Evolutionary conservation across 1,140 invertebrate genomes (phyloP).

Genomic region (Harlomillsia oculata): DNA sequence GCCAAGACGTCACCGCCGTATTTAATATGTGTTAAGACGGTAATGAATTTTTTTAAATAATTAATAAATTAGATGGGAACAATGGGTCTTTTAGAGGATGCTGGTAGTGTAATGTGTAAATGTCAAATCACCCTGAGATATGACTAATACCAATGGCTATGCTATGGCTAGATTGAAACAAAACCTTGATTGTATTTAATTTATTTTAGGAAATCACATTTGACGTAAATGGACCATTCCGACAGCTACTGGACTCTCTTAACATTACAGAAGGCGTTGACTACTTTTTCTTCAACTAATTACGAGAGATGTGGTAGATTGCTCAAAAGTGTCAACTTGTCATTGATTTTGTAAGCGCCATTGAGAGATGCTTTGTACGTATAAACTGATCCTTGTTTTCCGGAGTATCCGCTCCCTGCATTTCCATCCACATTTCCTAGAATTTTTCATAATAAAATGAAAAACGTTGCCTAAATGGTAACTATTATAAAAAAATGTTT

Average conservation of each 20-base stretch:
- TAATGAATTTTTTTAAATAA: conserved; percentile 32
- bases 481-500: too few species aligned
- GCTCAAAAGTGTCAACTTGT: too few species aligned
- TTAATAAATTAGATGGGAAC: neutral
- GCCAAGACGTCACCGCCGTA: conserved; percentile 54
- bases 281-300: conserved; percentile 45
- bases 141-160: conserved; percentile 1
- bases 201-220: conserved; percentile 43
- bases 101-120: neutral
- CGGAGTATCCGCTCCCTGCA: too few species aligned
- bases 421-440: too few species aligned
- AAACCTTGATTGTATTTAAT: too few species aligned
- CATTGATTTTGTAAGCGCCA: too few species aligned
- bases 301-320: too few species aligned
- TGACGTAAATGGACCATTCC: conserved; percentile 41
- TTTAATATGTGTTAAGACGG: conserved; percentile 65
- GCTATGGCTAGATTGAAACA: neutral
- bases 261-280: conserved; percentile 44
- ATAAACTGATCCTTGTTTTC: too few species aligned
- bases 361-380: too few species aligned
- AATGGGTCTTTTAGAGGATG: too few species aligned
- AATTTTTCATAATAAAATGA: too few species aligned
- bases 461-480: too few species aligned
- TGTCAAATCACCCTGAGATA: neutral
- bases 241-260: conserved; percentile 41